Conservation (phyloP, 1,140 invertebrate species). For the Potamilus streckersoni region DNA sequence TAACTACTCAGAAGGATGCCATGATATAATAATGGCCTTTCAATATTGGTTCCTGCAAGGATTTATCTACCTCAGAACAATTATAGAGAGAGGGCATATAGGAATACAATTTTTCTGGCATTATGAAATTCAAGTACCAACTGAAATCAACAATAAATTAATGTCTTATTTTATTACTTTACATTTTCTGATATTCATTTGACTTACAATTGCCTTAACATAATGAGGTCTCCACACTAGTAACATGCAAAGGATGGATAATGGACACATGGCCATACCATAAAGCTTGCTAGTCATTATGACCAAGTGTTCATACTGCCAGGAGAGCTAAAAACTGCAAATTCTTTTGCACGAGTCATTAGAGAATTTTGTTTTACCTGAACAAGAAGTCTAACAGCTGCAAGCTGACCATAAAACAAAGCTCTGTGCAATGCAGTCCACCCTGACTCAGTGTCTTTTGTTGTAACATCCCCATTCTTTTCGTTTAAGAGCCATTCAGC, state of each 20-base stretch:
- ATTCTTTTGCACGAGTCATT: background rate
- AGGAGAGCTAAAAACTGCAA: background rate
- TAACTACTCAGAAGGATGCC: no score
- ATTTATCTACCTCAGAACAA: no score
- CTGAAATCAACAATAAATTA: no score
- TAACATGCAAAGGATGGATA: background rate
- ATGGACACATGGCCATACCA: background rate
- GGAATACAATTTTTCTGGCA: no score
- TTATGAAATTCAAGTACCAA: no score
- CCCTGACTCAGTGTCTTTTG: slow-evolving; percentile 78
- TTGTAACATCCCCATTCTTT: slow-evolving; percentile 74
- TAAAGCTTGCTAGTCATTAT: background rate
- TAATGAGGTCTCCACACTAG: background rate
- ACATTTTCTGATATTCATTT: no score
- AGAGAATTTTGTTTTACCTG: slow-evolving; percentile 65
- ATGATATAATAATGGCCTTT: no score
- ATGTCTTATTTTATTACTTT: no score
- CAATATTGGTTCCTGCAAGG: no score
- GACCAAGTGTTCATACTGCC: background rate
- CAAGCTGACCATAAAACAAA: slow-evolving; percentile 81
- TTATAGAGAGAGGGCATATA: no score
- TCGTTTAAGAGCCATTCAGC: slow-evolving; percentile 77
- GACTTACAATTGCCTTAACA: no score
- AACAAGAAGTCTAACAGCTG: slow-evolving; percentile 75
- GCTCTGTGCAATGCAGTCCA: slow-evolving; percentile 82